A percentile compares a stretch with the other conserved stretches of the same genome.
Evolutionary conservation across 2,113 vertebrate species (phyloP).

Genomic region (Eolophus roseicapilla): DNA sequence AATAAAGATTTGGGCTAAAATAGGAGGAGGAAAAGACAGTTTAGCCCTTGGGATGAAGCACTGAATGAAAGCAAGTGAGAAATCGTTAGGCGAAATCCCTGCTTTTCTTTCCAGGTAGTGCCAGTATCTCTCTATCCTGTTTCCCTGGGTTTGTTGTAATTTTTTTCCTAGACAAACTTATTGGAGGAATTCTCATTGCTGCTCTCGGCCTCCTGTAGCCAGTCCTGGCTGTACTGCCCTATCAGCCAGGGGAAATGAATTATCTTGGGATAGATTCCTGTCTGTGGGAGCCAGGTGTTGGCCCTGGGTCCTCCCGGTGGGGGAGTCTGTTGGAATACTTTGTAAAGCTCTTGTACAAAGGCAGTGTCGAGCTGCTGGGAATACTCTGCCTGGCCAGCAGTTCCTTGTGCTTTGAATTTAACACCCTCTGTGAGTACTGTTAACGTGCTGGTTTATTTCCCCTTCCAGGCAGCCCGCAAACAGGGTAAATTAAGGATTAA

Average conservation of each 20-base stretch:
- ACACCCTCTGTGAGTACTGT: not conserved
- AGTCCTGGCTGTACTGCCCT: not conserved
- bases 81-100: fast-evolving
- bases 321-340: not conserved
- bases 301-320: fast-evolving
- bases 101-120: fast-evolving
- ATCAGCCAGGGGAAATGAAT: not conserved
- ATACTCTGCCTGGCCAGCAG: not conserved
- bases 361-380: not conserved
- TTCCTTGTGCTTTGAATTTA: not conserved
- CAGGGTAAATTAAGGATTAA: not conserved
- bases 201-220: not conserved
- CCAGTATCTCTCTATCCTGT: not conserved
- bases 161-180: not conserved
- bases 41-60: not conserved
- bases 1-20: fast-evolving
- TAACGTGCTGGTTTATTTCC: not conserved
- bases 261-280: not conserved
- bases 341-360: not conserved
- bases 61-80: not conserved
- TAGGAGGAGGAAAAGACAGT: fast-evolving
- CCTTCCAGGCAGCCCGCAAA: not conserved
- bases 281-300: not conserved
- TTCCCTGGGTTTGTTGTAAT: not conserved
- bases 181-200: not conserved